Evolutionary conservation across 2,797 vertebrate genomes (phyloP), one percentile per base, ranked within the genome.

Genomic region (Rhinatrema bivittatum): DNA sequence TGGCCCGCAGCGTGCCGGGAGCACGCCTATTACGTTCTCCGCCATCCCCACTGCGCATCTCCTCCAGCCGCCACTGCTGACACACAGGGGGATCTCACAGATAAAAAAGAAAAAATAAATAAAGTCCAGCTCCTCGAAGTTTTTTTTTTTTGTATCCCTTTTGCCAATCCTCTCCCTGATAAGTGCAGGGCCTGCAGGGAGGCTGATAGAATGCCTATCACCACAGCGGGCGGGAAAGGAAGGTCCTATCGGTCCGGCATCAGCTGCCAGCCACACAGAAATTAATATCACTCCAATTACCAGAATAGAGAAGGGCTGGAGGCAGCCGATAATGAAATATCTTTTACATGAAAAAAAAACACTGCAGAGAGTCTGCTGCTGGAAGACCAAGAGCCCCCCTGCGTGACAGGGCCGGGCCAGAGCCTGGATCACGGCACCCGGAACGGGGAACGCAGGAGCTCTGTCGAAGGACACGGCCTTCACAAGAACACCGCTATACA

Each of bases 161-260:
- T 89, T 83, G 85, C 79, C 90, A 90, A 87, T 86, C 86, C 86
- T 84, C 77, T 84, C 84, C 79, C 88, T 79, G 90, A 92, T 94
- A 94, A 92, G 87, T 81, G 85, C 70, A 74, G 82, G 63, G 89
- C 79, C 91, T 94, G 91, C 87, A 87, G 74, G 70, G 75, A 68
- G 66, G 75, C 89, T 89, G 91, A 94, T 94, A 94, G 89, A 88
- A 74, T 72, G 78, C 76, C 87, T 84, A 86, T 85, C 79, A 74
- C 69, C 62, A 76, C 83, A 83, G 87, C 87, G 87, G 86, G 86
- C 70, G 80, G 84, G 70, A 59, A 65, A 66, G 76, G 74, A 72
- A 72, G 68, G 48, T 67, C 61, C 72, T 85, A 91, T 91, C 88
- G 72, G 24, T 72, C 82, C 74, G 81, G 79, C 87, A 81, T 84